Evolutionary conservation across 2,888 invertebrate species (phyloP).

Genomic region (Acleris emargana): DNA sequence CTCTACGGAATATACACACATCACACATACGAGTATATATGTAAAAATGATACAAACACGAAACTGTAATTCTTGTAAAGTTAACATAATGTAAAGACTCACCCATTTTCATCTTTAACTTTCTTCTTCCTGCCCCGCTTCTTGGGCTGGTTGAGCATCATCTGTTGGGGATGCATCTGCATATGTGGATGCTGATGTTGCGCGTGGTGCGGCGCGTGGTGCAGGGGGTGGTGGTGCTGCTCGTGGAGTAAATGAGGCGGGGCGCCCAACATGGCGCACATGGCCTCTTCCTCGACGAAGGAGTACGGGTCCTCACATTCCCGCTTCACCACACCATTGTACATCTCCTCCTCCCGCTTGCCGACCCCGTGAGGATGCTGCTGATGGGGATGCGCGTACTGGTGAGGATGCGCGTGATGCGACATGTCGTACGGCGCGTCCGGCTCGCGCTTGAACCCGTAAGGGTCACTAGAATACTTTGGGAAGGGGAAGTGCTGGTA

Average conservation of each 20-base stretch:
- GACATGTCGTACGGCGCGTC: conserved; percentile 78
- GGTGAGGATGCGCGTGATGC: conserved; percentile 58
- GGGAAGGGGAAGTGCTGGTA: conserved; percentile 76
- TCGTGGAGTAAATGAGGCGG: conserved; percentile 51
- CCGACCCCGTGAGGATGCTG: conserved; percentile 28
- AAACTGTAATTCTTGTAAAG: not conserved
- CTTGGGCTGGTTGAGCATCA: conserved; percentile 86
- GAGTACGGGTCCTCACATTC: conserved; percentile 92
- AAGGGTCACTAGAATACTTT: conserved; percentile 67
- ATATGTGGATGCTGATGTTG: conserved; percentile 49
- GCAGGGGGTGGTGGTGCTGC: conserved; percentile 61
- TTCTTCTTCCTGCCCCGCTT: conserved; percentile 95
- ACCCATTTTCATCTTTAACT: conserved; percentile 86
- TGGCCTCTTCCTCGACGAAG: conserved; percentile 91
- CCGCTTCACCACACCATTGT: conserved; percentile 80
- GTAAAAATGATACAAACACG: too few species aligned
- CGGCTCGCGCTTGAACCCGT: conserved; percentile 71
- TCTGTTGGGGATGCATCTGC: conserved; percentile 71
- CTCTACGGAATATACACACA: too few species aligned
- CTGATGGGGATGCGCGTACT: conserved; percentile 42
- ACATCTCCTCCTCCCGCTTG: conserved; percentile 72
- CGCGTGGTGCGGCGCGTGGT: conserved; percentile 53
- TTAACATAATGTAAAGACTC: conserved; percentile 47
- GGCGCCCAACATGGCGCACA: conserved; percentile 82
- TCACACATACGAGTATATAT: too few species aligned